phyloP scores from a whole-genome alignment of 2,113 vertebrate species.

The Crocuta crocuta region DNA sequence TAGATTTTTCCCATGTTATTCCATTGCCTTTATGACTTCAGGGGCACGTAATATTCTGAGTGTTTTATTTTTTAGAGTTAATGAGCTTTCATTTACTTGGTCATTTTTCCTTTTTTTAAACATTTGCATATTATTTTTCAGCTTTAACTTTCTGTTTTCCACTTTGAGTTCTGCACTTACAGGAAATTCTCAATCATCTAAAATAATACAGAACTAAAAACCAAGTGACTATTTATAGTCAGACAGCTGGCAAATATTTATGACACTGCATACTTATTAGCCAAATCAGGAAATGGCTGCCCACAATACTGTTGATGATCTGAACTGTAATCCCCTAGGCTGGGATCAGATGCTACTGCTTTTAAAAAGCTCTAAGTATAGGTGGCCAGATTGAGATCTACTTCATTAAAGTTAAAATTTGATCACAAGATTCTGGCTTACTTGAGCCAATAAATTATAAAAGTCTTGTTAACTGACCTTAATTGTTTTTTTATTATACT shows the following conservation, averaged over 20 bases:
- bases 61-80: not conserved
- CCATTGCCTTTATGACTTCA: not conserved
- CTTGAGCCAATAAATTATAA: not conserved
- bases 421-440: not conserved
- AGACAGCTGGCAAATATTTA: constrained; percentile 59
- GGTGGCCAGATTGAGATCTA: not conserved
- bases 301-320: not conserved
- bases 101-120: constrained; percentile 12
- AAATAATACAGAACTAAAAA: constrained; percentile 65
- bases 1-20: not conserved
- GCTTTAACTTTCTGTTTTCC: constrained; percentile 1
- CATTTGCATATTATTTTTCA: constrained; percentile 11
- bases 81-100: not conserved
- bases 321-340: not conserved
- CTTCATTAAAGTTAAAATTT: not conserved
- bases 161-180: constrained; percentile 39
- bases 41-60: not conserved
- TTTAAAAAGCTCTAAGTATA: not conserved
- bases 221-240: constrained; percentile 57
- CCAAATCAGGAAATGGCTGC: not conserved
- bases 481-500: not conserved
- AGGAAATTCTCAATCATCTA: constrained; percentile 64
- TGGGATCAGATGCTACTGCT: not conserved
- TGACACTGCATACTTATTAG: constrained; percentile 23
- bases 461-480: not conserved